phyloP scores from a whole-genome alignment of 2,888 invertebrate species.

The Dasysyrphus albostriatus region DNA sequence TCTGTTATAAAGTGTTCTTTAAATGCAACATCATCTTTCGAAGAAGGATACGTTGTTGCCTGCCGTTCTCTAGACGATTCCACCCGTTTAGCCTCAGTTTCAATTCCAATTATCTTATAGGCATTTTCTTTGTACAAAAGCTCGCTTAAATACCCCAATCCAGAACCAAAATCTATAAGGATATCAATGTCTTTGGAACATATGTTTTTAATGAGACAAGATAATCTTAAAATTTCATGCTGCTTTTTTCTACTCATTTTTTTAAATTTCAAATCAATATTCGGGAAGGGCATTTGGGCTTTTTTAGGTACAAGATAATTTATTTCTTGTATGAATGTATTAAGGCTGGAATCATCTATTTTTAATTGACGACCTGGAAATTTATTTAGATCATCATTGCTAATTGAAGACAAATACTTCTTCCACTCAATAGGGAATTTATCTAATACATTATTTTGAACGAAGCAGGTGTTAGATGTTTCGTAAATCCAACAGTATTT shows the following conservation, averaged over 20 bases:
- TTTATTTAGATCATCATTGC: slow-evolving; percentile 84
- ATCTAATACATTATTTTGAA: slow-evolving; percentile 85
- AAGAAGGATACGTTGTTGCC: slow-evolving; percentile 85
- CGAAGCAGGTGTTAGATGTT: slow-evolving; percentile 87
- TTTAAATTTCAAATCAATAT: slow-evolving; percentile 76
- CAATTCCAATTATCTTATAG: slow-evolving; percentile 87
- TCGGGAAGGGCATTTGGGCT: slow-evolving; percentile 38
- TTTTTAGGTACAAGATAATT: slow-evolving; percentile 76
- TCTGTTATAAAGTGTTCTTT: slow-evolving; percentile 85
- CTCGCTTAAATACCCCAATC: slow-evolving; percentile 90
- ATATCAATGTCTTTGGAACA: slow-evolving; percentile 83
- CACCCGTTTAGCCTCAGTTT: slow-evolving; percentile 86
- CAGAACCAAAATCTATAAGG: slow-evolving; percentile 90
- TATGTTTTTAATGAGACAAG: slow-evolving; percentile 83
- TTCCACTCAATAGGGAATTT: slow-evolving; percentile 85
- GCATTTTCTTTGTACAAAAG: slow-evolving; percentile 86
- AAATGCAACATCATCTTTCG: slow-evolving; percentile 86
- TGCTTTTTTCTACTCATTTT: slow-evolving; percentile 87
- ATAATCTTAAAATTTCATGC: slow-evolving; percentile 88
- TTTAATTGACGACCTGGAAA: slow-evolving; percentile 82
- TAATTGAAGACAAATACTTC: slow-evolving; percentile 83
- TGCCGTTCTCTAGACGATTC: slow-evolving; percentile 86
- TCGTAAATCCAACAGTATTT: slow-evolving; percentile 87
- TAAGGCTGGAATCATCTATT: slow-evolving; percentile 80
- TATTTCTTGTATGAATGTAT: slow-evolving; percentile 81